Base-by-base conservation (phyloP, 2,113 vertebrate species). In the Nothobranchius furzeri region DNA sequence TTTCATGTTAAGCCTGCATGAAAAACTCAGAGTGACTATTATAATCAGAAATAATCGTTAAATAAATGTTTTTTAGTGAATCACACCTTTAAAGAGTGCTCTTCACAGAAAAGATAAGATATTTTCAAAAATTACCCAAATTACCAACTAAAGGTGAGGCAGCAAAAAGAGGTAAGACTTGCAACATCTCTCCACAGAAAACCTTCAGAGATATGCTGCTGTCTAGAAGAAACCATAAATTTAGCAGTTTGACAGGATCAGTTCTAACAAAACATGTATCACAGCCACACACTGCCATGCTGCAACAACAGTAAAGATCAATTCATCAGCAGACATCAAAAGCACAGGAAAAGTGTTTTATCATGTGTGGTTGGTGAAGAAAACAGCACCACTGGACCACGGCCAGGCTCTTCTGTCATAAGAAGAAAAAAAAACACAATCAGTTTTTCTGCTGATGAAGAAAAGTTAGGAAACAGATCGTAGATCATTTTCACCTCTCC, bases 391-490 rank as follows among this genome's bases (percentile, higher is more conserved):
- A 12, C 36, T 81, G 81, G 77, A 70, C 61, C n/a, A 45, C 24
- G 8, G 63, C 78, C 79, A 76, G 65, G 68, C 69, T 73, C 56
- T 36, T 63, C 35, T 1, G 37, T 4, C 46, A 13, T 30, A 30
- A 30, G 2, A 46, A 42, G 45, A 59, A 40, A 47, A 51, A 50
- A 20, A 12, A 54, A 48, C 52, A 60, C 12, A 47, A 47, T 4
- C 70, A 64, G 66, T 50, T 35, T 82, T 84, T 85, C 67, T 82
- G 78, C 80, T 86, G 88, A 88, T 60, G 70, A 73, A 54, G 65
- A 66, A 46, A 75, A 75, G 76, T 77, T 65, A 64, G 58, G 20
- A 0, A 49, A 25, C 40, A 54, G 61, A 66, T 45, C 71, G 68
- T 68, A 62, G 77, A 85, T 88, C 75, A 83, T 82, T 80, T 71